Base-by-base conservation (phyloP, 2,888 invertebrate genomes). In the Exephanes ischioxanthus region DNA sequence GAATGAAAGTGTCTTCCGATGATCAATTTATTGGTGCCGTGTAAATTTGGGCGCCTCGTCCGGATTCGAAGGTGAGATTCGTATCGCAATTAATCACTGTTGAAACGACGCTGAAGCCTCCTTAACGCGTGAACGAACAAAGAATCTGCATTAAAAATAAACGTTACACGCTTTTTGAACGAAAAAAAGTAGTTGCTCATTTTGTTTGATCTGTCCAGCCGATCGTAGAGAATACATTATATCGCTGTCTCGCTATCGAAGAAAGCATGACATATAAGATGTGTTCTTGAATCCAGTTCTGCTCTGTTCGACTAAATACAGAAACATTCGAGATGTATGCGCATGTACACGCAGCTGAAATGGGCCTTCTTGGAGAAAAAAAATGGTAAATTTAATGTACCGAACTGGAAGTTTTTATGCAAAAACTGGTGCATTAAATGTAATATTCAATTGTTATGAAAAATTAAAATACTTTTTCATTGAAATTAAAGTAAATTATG, bases 111-210 rank as follows among this genome's bases (percentile, higher is more conserved):
- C 58, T 72, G 72, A 72, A 72, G 41, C 33, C 58, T 72, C 58
- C 41, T 55, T 41, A 19, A 45, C 41, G 41, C 33, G 22, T 26
- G n/a, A 79, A 63, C 67, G 37, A 77, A 77, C 5, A 16, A 26
- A 19, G 14, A 7, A 67, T 14, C 78, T 78, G 45, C 73, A 75
- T 75, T 75, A 41, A 75, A 16, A 73, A 80, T 80, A 80, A 80
- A 80, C 58, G 75, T 68, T 68, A 68, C 45, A 48, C 45, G 75
- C 73, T 70, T 78, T 78, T 55, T 58, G 26, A 26, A 2, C 5
- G 30, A 58, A 78, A 55, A 55, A 16, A 19, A 1, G 2, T 9
- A 9, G 16, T 63, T 73, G n/a, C 6, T 55, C 26, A 19, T 63
- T 51, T 66, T 58, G 9, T 63, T 63, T 37, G 16, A 66, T 45